Evolutionary conservation across 2,113 vertebrate genomes (phyloP).

Genomic region (Muntiacus muntjak): DNA sequence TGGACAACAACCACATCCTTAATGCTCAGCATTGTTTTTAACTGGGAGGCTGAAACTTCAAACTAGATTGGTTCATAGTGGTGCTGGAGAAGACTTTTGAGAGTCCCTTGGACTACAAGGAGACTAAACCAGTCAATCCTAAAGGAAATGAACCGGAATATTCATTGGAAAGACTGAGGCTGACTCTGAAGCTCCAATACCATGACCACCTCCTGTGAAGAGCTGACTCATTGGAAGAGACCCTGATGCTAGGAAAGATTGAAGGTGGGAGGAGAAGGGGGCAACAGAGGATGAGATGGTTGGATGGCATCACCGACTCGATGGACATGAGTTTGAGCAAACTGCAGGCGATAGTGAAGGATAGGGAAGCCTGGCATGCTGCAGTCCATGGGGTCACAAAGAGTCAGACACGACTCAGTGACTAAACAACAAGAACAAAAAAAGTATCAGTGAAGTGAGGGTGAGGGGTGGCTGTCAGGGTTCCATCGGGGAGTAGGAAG

Average conservation of each 20-base stretch:
- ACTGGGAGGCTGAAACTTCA: neutral
- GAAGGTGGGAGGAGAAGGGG: neutral
- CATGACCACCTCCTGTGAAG: neutral
- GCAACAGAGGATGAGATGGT: neutral
- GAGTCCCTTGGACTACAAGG: neutral
- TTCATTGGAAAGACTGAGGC: neutral
- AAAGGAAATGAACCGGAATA: neutral
- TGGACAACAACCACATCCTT: neutral
- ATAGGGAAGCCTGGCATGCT: neutral
- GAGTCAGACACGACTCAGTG: neutral
- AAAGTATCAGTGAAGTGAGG: neutral
- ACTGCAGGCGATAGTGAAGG: neutral
- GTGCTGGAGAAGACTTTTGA: neutral
- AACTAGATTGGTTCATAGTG: neutral
- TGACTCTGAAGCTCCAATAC: neutral
- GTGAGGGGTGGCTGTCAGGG: neutral
- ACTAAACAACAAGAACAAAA: neutral
- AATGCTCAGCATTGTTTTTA: neutral
- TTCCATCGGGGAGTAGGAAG: accelerated
- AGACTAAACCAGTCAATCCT: neutral
- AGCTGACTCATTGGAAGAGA: neutral
- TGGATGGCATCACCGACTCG: neutral
- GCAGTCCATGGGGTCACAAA: neutral
- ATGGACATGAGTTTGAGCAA: neutral
- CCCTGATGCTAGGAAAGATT: neutral